Percentiles rank a stretch among this genome's conserved stretches.
These are phyloP conservation scores for Drosophila pachea DNA, from an alignment of 1,140 invertebrate genomes.

Conservation along the genomic window DNA sequence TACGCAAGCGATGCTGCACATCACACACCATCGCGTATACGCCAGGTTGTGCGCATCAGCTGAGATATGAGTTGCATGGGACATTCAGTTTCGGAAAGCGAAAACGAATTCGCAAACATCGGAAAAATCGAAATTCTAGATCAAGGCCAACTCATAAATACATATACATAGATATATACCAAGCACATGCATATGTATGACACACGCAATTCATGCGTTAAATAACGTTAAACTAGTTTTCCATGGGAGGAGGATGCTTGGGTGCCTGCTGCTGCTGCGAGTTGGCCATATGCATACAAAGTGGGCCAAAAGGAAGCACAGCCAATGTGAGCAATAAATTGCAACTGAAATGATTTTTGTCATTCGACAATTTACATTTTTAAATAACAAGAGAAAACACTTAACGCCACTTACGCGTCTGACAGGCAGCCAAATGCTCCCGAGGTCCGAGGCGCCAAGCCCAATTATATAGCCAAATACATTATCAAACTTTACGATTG, in stretches of 20 bases:
- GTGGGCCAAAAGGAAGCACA: constrained; percentile 62
- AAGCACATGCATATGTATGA: constrained; percentile 24
- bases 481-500: constrained; percentile 32
- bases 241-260: constrained; percentile 41
- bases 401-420: constrained; percentile 53
- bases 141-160: constrained; percentile 59
- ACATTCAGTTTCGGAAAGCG: constrained; percentile 28
- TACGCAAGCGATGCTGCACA: constrained; percentile 56
- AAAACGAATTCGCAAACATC: constrained; percentile 61
- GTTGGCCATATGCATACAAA: constrained; percentile 29
- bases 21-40: constrained; percentile 54
- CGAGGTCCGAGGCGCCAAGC: constrained; percentile 38
- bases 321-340: constrained; percentile 63
- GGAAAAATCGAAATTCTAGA: constrained; percentile 72
- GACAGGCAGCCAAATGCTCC: constrained; percentile 40
- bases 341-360: constrained; percentile 68
- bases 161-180: constrained; percentile 28
- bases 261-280: not conserved
- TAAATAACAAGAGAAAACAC: constrained; percentile 74
- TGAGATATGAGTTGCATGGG: not conserved
- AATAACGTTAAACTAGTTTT: constrained; percentile 57
- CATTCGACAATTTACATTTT: constrained; percentile 68
- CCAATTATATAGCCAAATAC: constrained; percentile 53
- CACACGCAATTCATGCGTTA: constrained; percentile 62
- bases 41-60: constrained; percentile 29